These are phyloP conservation scores for Maconellicoccus hirsutus DNA, from an alignment of 1,140 invertebrate species.

Conservation along the genomic window DNA sequence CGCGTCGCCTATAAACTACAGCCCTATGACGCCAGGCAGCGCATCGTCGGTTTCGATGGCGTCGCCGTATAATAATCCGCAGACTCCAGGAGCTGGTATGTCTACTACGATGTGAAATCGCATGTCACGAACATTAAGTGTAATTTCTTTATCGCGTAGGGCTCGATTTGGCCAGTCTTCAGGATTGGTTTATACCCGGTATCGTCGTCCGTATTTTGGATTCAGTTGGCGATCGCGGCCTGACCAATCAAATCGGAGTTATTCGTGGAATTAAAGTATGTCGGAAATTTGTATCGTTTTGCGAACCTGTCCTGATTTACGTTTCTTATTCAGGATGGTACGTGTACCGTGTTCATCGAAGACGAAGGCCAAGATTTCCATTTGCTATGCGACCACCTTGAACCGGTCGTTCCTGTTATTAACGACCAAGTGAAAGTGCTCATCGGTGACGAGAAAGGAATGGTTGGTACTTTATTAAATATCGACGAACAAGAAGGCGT, in stretches of 20 bases:
- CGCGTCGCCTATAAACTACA: constrained; percentile 61
- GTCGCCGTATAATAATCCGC: constrained; percentile 60
- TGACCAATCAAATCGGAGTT: constrained; percentile 76
- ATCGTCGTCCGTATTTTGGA: constrained; percentile 75
- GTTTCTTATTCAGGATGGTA: constrained; percentile 64
- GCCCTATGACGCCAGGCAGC: constrained; percentile 70
- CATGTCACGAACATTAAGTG: neutral
- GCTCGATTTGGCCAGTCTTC: constrained; percentile 28
- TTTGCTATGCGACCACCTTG: constrained; percentile 68
- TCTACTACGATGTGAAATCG: neutral
- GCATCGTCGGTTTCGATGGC: constrained; percentile 27
- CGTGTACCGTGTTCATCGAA: constrained; percentile 72
- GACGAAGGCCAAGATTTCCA: constrained; percentile 43
- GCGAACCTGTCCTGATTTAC: neutral
- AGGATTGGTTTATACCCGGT: constrained; percentile 85
- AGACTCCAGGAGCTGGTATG: constrained; percentile 62
- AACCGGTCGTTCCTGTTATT: constrained; percentile 72
- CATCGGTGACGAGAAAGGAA: constrained; percentile 78
- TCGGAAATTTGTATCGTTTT: constrained; percentile 24
- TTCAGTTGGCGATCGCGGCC: constrained; percentile 64
- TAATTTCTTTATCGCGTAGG: neutral
- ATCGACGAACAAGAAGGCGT: constrained; percentile 76
- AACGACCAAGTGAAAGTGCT: constrained; percentile 88
- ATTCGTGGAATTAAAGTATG: constrained; percentile 71
- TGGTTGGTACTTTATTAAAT: constrained; percentile 70